Base-by-base conservation (phyloP, 2,888 invertebrate genomes). In the Leptarthrus brevirostris region DNA sequence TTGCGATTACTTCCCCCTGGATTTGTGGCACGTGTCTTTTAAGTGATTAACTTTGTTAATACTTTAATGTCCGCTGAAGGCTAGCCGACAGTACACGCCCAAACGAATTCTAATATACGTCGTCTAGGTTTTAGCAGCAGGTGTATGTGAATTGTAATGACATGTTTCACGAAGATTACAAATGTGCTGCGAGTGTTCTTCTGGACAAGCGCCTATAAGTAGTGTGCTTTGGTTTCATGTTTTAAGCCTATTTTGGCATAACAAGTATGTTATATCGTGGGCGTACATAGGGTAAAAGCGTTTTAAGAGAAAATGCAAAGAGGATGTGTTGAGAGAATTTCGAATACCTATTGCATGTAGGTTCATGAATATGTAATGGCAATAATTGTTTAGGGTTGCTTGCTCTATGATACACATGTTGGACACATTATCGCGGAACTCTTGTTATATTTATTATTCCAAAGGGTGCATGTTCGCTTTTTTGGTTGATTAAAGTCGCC, bases 11-110 rank as follows among this genome's bases (percentile, higher is more conserved):
- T 47, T 8, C 56, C 54, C 40, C 22, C 16, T 20, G 34, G 24
- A 44, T 71, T 69, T 54, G 26, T n/a, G 49, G 54, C 74, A 74
- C 74, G 74, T 74, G 74, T 34, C 74, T 56, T 58, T 74, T 70
- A 74, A 74, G 74, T 74, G 70, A 74, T 70, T 71, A 74, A 70
- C 74, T 74, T 74, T 52, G 40, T 74, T 74, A 70, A 74, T 53
- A 40, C 74, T 36, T 70, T 71, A 69, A 72, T 72, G 16, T 44
- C 24, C 26, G 12, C 14, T 52, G 52, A 24, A 52, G 40, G 30
- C 52, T 20, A n/a, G n/a, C n/a, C 16, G 40, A 12, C 8, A 3
- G 18, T 52, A 30, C n/a, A 18, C 30, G 30, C 34, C 34, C 49
- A 52, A 69, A 49, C 52, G 69, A 52, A 12, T 26, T 52, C 4